Conservation (phyloP, 1,140 invertebrate species). For the Drosophila lacertosa region DNA sequence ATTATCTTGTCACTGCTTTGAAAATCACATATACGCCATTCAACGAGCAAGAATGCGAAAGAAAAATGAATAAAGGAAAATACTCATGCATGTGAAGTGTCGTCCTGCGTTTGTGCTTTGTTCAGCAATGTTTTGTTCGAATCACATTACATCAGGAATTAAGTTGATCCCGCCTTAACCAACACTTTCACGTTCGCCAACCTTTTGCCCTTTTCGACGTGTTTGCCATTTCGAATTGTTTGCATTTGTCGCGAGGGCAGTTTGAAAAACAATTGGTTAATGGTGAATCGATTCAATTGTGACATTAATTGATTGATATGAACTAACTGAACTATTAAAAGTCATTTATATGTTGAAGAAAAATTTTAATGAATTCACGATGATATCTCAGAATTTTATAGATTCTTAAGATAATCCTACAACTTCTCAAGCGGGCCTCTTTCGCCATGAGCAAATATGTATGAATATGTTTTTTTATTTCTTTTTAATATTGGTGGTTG, state of each 20-base stretch:
- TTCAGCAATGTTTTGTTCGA: slow-evolving; percentile 19
- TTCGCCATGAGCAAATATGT: background rate
- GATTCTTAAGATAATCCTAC: no score
- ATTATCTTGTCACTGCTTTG: slow-evolving; percentile 9
- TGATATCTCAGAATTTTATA: no score
- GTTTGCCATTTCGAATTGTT: slow-evolving; percentile 47
- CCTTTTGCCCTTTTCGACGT: slow-evolving; percentile 43
- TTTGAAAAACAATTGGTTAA: background rate
- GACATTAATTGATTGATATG: no score
- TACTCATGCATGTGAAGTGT: slow-evolving; percentile 7
- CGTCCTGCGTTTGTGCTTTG: background rate
- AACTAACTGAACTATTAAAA: no score
- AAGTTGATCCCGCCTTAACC: slow-evolving; percentile 33
- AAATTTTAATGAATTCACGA: no score
- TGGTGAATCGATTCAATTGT: no score
- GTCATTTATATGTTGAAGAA: no score
- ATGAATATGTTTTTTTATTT: slow-evolving; percentile 12
- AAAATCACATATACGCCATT: slow-evolving; percentile 2
- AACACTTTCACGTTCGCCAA: slow-evolving; percentile 39
- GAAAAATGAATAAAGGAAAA: background rate
- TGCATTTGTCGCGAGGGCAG: slow-evolving; percentile 9
- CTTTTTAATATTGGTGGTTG: slow-evolving; percentile 32
- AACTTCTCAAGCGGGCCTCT: background rate
- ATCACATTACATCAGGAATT: slow-evolving; percentile 37
- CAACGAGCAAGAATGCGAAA: background rate